phyloP scores from a whole-genome alignment of 2,797 vertebrate genomes.

The Glyptemys insculpta region DNA sequence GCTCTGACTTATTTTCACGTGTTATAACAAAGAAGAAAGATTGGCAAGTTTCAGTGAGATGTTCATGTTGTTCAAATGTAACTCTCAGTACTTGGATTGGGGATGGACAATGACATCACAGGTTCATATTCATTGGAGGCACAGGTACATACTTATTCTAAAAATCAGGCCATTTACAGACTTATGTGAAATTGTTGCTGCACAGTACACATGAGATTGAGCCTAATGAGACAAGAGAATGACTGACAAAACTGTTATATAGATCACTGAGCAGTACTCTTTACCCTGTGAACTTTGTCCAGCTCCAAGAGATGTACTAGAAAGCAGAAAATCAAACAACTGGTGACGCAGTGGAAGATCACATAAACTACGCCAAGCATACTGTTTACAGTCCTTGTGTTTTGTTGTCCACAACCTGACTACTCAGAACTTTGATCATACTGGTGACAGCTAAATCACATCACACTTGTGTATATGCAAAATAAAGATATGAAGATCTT shows the following conservation, averaged over 20 bases:
- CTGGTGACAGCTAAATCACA: background rate
- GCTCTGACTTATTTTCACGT: slow-evolving; percentile 14
- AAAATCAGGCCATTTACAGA: background rate
- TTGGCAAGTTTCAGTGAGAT: background rate
- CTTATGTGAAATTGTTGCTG: slow-evolving; percentile 6
- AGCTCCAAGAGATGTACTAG: background rate
- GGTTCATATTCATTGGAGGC: background rate
- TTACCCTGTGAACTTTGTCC: background rate
- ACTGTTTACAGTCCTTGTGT: slow-evolving; percentile 2
- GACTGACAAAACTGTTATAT: background rate
- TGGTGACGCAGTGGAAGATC: slow-evolving; percentile 37
- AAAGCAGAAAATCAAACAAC: slow-evolving; percentile 17
- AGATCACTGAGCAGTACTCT: background rate
- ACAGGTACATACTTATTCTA: background rate
- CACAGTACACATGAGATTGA: background rate
- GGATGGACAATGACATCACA: background rate
- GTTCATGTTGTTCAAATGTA: background rate
- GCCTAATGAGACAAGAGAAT: background rate
- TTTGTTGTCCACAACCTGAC: slow-evolving; percentile 55
- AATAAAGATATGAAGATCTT: slow-evolving; percentile 38
- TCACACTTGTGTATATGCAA: background rate
- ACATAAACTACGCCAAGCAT: slow-evolving; percentile 32
- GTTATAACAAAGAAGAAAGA: background rate
- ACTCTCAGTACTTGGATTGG: background rate
- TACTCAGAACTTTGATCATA: slow-evolving; percentile 48